Conservation (phyloP, 2,888 invertebrate genomes). For the Cylindroiulus punctatus region DNA sequence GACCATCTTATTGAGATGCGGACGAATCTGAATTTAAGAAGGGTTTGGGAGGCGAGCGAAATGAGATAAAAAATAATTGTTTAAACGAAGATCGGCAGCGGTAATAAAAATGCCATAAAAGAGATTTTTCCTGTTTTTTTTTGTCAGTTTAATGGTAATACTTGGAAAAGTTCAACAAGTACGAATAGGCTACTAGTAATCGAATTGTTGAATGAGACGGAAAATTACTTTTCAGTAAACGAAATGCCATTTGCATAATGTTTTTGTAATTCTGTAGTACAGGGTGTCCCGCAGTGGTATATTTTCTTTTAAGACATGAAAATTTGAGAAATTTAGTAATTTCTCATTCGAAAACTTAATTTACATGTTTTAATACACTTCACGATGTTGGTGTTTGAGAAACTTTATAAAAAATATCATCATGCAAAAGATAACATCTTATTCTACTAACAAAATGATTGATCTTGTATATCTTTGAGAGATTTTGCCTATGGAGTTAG, state of each 20-base stretch:
- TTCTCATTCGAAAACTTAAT: too few relatives aligned
- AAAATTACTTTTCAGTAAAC: not conserved
- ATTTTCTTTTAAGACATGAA: too few relatives aligned
- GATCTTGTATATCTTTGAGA: too few relatives aligned
- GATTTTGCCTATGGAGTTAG: too few relatives aligned
- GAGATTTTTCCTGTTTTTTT: not conserved
- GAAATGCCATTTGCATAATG: not conserved
- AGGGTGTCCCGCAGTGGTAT: too few relatives aligned
- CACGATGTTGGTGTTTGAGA: too few relatives aligned
- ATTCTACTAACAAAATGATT: too few relatives aligned
- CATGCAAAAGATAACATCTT: too few relatives aligned
- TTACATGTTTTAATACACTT: too few relatives aligned
- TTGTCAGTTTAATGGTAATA: not conserved
- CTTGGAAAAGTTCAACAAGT: not conserved
- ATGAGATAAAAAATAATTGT: conserved; percentile 22
- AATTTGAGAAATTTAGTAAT: too few relatives aligned
- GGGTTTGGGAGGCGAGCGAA: not conserved
- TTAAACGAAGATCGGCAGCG: not conserved
- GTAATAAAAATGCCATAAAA: not conserved
- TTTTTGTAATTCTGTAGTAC: too few relatives aligned
- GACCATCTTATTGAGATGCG: not conserved
- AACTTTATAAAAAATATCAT: too few relatives aligned
- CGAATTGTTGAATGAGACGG: not conserved
- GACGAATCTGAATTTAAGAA: not conserved
- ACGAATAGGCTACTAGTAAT: not conserved